phyloP scores from a whole-genome alignment of 2,113 vertebrate species.

The Uropsilus gracilis region DNA sequence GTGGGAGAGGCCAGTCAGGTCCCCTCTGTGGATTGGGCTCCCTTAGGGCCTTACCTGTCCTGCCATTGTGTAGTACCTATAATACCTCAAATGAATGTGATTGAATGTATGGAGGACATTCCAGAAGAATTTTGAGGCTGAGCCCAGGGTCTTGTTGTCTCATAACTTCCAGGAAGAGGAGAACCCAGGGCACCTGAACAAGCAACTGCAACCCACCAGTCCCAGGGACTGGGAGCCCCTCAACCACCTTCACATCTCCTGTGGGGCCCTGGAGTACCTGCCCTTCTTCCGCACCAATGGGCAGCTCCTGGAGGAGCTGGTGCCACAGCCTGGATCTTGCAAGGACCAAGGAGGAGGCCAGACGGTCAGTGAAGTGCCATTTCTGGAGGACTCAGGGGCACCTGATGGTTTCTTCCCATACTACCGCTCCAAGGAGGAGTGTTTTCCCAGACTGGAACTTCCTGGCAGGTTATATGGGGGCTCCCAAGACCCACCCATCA shows the following conservation, averaged over 20 bases:
- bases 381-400: neutral
- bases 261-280: neutral
- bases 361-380: neutral
- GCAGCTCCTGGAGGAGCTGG: neutral
- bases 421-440: slow-evolving; percentile 68
- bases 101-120: neutral
- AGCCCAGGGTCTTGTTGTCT: neutral
- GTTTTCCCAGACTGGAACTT: neutral
- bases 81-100: neutral
- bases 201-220: neutral
- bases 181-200: neutral
- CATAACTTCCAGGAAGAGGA: neutral
- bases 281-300: slow-evolving; percentile 74
- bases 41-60: neutral
- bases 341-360: neutral
- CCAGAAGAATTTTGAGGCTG: neutral
- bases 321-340: neutral
- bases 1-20: accelerated
- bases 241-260: neutral
- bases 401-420: slow-evolving; percentile 65
- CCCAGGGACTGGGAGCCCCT: neutral
- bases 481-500: neutral
- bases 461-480: accelerated
- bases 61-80: neutral
- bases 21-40: neutral